Conservation (phyloP, 2,888 invertebrate genomes). For the Melanargia galathea region DNA sequence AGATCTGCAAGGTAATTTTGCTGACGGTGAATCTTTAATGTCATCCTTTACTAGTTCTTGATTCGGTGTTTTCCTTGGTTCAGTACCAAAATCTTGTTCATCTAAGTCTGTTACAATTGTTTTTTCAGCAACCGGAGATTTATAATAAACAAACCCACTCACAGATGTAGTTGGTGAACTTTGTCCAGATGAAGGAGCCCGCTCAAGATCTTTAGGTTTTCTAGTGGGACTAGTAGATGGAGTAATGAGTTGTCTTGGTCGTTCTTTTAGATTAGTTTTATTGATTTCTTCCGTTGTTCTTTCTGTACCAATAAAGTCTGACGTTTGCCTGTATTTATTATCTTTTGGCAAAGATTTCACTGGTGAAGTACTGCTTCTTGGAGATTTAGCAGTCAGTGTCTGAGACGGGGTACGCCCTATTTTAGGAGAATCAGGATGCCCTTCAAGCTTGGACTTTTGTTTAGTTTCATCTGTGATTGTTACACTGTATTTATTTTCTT, state of each 20-base stretch:
- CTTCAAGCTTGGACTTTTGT: slow-evolving; percentile 24
- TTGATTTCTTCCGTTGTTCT: slow-evolving; percentile 57
- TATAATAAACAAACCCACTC: slow-evolving; percentile 79
- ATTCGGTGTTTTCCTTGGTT: slow-evolving; percentile 45
- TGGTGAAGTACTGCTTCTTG: slow-evolving; percentile 56
- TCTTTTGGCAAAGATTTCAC: slow-evolving; percentile 53
- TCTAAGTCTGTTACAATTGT: slow-evolving; percentile 67
- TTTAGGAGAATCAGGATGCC: slow-evolving; percentile 31
- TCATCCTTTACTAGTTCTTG: slow-evolving; percentile 30
- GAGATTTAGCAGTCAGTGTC: slow-evolving; percentile 45
- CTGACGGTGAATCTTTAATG: slow-evolving; percentile 40
- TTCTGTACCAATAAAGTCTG: slow-evolving; percentile 63
- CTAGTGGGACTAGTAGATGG: slow-evolving; percentile 80
- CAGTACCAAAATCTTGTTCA: slow-evolving; percentile 52
- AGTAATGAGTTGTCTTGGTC: slow-evolving; percentile 67
- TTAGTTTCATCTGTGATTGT: not conserved
- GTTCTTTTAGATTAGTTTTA: slow-evolving; percentile 56
- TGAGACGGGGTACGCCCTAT: slow-evolving; percentile 41
- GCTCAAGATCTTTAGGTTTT: slow-evolving; percentile 60
- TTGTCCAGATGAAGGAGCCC: slow-evolving; percentile 69
- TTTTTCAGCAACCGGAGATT: slow-evolving; percentile 58
- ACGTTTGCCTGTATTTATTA: slow-evolving; percentile 54
- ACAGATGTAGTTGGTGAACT: slow-evolving; percentile 81
- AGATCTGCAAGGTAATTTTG: slow-evolving; percentile 71
- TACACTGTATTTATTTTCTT: slow-evolving; percentile 5